phyloP scores from a whole-genome alignment of 2,113 vertebrate genomes.

The Prinia subflava region DNA sequence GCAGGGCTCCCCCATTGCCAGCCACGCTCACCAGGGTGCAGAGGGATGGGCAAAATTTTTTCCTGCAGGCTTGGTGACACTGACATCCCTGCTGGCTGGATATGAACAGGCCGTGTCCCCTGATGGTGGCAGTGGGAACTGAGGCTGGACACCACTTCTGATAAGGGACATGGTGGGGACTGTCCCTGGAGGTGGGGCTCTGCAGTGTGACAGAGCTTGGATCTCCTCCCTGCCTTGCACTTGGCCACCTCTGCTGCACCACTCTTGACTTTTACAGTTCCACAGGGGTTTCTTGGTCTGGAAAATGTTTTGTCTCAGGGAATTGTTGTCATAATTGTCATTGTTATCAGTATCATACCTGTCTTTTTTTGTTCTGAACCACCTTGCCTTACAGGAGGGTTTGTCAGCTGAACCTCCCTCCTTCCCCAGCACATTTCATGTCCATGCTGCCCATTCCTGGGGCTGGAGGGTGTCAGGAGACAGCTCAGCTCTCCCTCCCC shows the following conservation, averaged over 20 bases:
- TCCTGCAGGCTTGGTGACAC: neutral
- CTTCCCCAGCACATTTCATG: accelerated
- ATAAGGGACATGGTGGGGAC: neutral
- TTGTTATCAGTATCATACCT: neutral
- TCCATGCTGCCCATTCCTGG: neutral
- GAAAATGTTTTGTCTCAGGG: neutral
- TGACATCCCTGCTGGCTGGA: neutral
- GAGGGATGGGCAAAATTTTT: neutral
- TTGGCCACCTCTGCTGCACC: neutral
- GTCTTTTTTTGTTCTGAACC: neutral
- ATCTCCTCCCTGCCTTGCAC: accelerated
- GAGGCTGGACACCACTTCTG: neutral
- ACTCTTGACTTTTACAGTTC: accelerated
- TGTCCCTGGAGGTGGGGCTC: neutral
- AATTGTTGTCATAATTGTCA: neutral
- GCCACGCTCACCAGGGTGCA: accelerated
- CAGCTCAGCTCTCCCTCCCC: neutral
- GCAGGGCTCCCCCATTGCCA: neutral
- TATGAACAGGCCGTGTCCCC: neutral
- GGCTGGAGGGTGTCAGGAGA: accelerated
- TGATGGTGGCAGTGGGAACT: neutral
- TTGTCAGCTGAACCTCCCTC: accelerated
- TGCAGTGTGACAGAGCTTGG: neutral
- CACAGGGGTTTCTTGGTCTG: neutral
- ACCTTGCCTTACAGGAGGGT: neutral